Conservation (phyloP, 1,140 invertebrate species). For the Atta colombica region DNA sequence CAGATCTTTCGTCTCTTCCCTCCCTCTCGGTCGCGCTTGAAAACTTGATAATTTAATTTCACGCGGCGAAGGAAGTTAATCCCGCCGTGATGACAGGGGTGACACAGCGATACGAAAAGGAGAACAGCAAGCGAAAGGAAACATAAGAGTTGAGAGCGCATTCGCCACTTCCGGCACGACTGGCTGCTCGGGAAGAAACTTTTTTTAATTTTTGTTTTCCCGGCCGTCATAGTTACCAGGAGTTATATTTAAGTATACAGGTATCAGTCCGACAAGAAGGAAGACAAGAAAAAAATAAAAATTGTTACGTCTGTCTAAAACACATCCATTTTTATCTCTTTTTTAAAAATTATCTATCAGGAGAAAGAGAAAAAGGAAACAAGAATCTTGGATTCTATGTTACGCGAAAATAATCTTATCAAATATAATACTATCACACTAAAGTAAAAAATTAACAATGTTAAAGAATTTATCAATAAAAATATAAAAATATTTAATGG, state of each 20-base stretch:
- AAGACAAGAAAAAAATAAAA: background rate
- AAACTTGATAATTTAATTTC: conserved; percentile 80
- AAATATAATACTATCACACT: background rate
- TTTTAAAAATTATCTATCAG: background rate
- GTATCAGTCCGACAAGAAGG: background rate
- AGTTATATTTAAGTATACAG: conserved; percentile 72
- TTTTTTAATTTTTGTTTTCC: conserved; percentile 72
- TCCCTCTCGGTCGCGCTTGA: conserved; percentile 30
- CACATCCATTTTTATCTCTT: background rate
- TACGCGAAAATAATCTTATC: background rate
- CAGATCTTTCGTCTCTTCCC: background rate
- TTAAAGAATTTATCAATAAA: conserved; percentile 5
- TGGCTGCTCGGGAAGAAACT: conserved; percentile 44
- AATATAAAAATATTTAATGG: background rate
- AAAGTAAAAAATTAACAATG: background rate
- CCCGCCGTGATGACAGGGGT: conserved; percentile 63
- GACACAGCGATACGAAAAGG: conserved; percentile 46
- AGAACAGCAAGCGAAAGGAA: conserved; percentile 25
- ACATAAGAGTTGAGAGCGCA: conserved; percentile 39
- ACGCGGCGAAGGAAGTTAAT: conserved; percentile 77
- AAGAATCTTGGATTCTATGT: background rate
- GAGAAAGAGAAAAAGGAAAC: background rate
- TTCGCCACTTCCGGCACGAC: conserved; percentile 59
- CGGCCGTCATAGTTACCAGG: conserved; percentile 63
- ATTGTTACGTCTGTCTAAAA: background rate